Percentiles rank a stretch among this genome's conserved stretches.
Evolutionary conservation across 2,888 invertebrate genomes (phyloP).

Genomic region (Taphrorychus bicolor): DNA sequence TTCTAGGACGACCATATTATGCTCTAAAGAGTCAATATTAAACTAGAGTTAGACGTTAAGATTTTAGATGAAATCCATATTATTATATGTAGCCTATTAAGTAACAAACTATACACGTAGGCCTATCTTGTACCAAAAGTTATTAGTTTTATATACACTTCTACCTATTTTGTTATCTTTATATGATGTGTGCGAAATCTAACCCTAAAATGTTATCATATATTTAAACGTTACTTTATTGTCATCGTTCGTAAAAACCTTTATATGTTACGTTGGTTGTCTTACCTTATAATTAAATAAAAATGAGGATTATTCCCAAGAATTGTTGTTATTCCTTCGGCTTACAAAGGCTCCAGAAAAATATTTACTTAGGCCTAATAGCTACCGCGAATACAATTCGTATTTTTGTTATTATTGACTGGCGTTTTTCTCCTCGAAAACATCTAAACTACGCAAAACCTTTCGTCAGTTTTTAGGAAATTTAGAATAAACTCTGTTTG

Average conservation of each 20-base stretch:
- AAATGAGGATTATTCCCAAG: constrained; percentile 55
- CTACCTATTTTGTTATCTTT: constrained; percentile 54
- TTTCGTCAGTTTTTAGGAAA: neutral
- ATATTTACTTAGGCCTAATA: neutral
- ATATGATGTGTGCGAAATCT: constrained; percentile 47
- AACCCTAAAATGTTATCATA: constrained; percentile 44
- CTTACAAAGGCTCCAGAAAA: neutral
- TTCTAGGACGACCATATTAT: constrained; percentile 47
- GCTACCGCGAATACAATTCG: neutral
- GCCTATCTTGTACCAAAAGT: constrained; percentile 58
- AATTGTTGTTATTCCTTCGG: neutral
- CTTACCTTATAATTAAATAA: constrained; percentile 46
- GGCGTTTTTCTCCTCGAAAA: too few relatives aligned
- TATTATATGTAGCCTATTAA: constrained; percentile 50
- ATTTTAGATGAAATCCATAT: constrained; percentile 49
- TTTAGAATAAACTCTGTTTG: neutral
- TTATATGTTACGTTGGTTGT: constrained; percentile 39
- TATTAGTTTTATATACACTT: constrained; percentile 56
- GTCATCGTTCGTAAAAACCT: constrained; percentile 38
- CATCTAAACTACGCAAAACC: neutral
- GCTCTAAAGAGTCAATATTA: constrained; percentile 60
- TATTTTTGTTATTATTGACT: neutral
- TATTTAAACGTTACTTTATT: constrained; percentile 43
- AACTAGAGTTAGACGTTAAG: constrained; percentile 52
- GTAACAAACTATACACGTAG: constrained; percentile 52